Evolutionary conservation across 23 tunicate species (phyloP).

Genomic region (Ascidia mentula): DNA sequence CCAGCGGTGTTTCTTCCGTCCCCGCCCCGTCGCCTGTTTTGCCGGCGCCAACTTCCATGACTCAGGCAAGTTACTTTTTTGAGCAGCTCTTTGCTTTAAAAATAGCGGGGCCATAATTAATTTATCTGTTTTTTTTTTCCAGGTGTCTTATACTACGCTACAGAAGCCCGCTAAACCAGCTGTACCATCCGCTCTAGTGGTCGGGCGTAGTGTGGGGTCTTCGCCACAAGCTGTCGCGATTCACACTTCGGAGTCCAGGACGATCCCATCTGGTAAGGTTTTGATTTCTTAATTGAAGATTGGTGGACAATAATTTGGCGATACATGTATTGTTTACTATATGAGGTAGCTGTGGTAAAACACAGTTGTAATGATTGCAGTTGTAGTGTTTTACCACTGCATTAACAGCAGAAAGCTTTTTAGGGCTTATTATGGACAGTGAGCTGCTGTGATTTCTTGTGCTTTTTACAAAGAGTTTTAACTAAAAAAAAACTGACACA

Average conservation of each 20-base stretch:
- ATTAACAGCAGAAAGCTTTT: too few species aligned
- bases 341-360: too few species aligned
- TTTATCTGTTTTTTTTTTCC: neutral
- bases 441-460: too few species aligned
- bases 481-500: too few species aligned
- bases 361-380: too few species aligned
- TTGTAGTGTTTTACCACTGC: too few species aligned
- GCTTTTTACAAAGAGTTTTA: too few species aligned
- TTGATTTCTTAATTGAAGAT: too few species aligned
- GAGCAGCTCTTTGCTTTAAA: neutral
- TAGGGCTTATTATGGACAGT: too few species aligned
- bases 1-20: neutral
- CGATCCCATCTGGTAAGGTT: too few species aligned
- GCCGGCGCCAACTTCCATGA: neutral
- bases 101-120: neutral
- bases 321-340: too few species aligned
- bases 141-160: slow-evolving; percentile 25
- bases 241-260: neutral
- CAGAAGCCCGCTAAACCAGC: slow-evolving; percentile 23
- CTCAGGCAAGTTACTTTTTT: neutral
- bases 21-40: neutral
- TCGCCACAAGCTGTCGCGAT: neutral
- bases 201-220: neutral
- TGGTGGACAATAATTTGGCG: too few species aligned
- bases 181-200: slow-evolving; percentile 11